Evolutionary conservation across 2,888 invertebrate species (phyloP).

Genomic region (Cabera pusaria): DNA sequence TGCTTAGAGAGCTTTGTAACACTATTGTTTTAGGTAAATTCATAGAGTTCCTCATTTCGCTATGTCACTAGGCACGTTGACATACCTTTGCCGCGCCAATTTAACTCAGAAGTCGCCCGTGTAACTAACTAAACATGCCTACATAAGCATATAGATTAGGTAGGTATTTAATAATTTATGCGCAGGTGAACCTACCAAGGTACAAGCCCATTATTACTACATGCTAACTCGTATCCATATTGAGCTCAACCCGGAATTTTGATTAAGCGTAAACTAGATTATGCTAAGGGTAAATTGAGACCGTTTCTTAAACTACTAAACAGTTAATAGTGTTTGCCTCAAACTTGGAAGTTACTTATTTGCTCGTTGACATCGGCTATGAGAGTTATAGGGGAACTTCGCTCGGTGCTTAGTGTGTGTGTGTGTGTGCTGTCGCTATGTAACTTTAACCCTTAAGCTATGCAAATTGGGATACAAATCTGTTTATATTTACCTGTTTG

Average conservation of each 20-base stretch:
- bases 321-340: constrained; percentile 72
- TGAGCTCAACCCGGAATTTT: constrained; percentile 71
- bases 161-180: constrained; percentile 51
- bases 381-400: constrained; percentile 66
- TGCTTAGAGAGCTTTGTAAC: constrained; percentile 15
- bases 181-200: constrained; percentile 40
- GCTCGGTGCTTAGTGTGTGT: constrained; percentile 34
- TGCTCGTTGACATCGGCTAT: constrained; percentile 60
- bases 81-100: constrained; percentile 12
- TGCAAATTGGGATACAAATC: constrained; percentile 65
- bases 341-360: constrained; percentile 71
- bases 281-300: constrained; percentile 65
- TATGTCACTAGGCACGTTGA: constrained; percentile 12
- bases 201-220: constrained; percentile 47
- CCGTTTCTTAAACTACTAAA: constrained; percentile 75
- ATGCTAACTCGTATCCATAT: constrained; percentile 54
- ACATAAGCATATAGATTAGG: constrained; percentile 24
- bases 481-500: constrained; percentile 44
- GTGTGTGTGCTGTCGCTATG: constrained; percentile 21
- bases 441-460: constrained; percentile 46
- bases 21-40: constrained; percentile 12
- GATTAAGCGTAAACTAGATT: constrained; percentile 76
- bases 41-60: constrained; percentile 9
- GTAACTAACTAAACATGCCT: constrained; percentile 22
- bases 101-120: constrained; percentile 23